phyloP scores from a whole-genome alignment of 2,797 vertebrate species.

The Eutrigla gurnardus region DNA sequence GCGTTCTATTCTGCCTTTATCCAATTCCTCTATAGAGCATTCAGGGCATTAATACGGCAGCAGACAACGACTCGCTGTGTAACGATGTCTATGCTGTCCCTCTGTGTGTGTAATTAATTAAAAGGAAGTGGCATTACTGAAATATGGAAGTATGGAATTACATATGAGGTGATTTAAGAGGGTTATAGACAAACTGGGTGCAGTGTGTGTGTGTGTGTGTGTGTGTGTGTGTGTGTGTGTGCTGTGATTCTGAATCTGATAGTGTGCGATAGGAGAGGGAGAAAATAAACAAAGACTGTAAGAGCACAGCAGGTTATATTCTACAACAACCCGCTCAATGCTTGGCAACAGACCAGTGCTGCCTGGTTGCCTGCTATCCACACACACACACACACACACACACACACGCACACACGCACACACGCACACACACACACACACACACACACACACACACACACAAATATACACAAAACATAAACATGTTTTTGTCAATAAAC shows the following conservation, averaged over 20 bases:
- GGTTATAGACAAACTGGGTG: no score
- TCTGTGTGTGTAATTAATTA: no score
- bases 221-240: background rate
- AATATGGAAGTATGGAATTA: no score
- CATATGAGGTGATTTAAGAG: no score
- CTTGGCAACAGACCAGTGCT: constrained; percentile 47
- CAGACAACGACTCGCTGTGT: no score
- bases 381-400: background rate
- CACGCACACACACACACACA: background rate
- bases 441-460: no score
- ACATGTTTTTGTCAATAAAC: background rate
- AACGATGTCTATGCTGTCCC: no score
- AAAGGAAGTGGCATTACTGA: no score
- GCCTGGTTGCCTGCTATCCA: constrained; percentile 8
- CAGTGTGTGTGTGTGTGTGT: background rate
- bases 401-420: no score
- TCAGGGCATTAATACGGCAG: no score
- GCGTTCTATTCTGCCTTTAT: background rate
- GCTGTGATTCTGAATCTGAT: background rate
- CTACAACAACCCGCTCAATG: constrained; percentile 26
- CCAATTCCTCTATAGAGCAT: background rate
- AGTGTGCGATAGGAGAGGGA: background rate
- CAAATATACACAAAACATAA: background rate
- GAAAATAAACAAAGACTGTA: constrained; percentile 2
- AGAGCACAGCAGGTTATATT: constrained; percentile 1